Percentiles rank a stretch among this genome's conserved stretches.
Conservation (phyloP, 1,140 invertebrate genomes). For the Orussus abietinus region DNA sequence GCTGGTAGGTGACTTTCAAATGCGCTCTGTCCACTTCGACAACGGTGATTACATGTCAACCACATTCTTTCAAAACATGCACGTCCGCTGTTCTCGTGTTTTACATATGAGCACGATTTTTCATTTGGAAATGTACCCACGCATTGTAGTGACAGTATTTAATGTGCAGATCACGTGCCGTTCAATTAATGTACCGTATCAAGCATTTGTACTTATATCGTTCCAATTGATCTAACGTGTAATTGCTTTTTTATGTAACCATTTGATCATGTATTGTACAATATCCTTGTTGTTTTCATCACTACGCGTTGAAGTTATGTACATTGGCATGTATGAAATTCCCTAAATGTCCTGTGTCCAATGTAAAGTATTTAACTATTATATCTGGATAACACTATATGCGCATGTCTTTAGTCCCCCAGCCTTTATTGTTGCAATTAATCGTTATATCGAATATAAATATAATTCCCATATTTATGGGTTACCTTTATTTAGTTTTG, state of each 20-base stretch:
- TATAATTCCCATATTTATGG: constrained; percentile 1
- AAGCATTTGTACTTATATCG: no score
- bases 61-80: constrained; percentile 12
- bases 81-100: constrained; percentile 9
- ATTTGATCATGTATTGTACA: no score
- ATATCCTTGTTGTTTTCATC: no score
- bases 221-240: no score
- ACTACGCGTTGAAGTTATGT: no score
- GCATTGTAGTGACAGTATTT: no score
- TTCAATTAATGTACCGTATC: no score
- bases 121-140: no score
- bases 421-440: background rate
- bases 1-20: constrained; percentile 29
- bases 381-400: constrained; percentile 15
- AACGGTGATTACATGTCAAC: constrained; percentile 44
- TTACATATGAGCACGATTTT: background rate
- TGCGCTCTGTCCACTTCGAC: constrained; percentile 30
- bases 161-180: no score
- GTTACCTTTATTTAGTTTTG: constrained; percentile 8
- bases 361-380: constrained; percentile 6
- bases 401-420: background rate
- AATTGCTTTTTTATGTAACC: no score
- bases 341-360: constrained; percentile 3
- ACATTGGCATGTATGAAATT: constrained; percentile 3
- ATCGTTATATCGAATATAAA: background rate